Percentiles rank a stretch among this genome's conserved stretches.
Evolutionary conservation across 2,113 vertebrate genomes (phyloP).

Genomic region (Oreocharis arfaki): DNA sequence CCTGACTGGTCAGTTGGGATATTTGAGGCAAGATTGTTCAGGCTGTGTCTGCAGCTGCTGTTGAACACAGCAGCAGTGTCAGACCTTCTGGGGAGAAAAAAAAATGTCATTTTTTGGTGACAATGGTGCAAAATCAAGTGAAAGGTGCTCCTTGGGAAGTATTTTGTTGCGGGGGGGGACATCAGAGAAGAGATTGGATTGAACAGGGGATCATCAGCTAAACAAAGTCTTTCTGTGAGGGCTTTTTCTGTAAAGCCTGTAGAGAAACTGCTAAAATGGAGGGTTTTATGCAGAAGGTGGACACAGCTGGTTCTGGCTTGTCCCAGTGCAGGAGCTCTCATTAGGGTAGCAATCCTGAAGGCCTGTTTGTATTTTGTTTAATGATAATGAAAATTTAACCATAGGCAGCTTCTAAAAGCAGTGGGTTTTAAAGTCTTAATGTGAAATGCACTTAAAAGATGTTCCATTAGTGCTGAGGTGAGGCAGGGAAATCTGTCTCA

Average conservation of each 20-base stretch:
- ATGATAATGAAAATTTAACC: slow-evolving; percentile 7
- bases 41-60: not conserved
- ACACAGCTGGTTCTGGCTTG: not conserved
- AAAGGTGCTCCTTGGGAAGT: not conserved
- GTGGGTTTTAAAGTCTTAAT: slow-evolving; percentile 9
- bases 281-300: not conserved
- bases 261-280: not conserved
- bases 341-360: not conserved
- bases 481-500: not conserved
- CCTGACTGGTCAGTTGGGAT: not conserved
- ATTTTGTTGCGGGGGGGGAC: not conserved
- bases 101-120: not conserved
- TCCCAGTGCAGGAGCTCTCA: not conserved
- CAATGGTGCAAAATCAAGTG: not conserved
- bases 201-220: not conserved
- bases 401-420: not conserved
- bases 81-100: not conserved
- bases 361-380: not conserved
- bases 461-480: not conserved
- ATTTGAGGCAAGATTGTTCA: not conserved
- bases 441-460: not conserved
- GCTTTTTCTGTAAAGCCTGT: not conserved
- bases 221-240: not conserved
- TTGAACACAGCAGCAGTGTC: not conserved
- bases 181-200: not conserved